phyloP scores from a whole-genome alignment of 2,888 invertebrate genomes.

The Apamea monoglypha region DNA sequence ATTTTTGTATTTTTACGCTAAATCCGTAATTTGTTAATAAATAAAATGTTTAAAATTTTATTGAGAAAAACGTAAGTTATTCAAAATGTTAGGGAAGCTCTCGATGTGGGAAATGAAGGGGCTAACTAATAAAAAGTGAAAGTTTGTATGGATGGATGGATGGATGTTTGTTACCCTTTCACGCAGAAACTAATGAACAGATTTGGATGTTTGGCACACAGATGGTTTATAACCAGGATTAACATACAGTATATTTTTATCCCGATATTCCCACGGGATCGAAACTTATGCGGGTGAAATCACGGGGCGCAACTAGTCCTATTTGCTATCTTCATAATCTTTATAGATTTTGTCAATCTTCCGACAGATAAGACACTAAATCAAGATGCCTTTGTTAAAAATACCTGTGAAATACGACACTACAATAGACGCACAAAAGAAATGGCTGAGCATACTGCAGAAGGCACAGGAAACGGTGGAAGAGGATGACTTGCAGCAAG shows the following conservation, averaged over 20 bases:
- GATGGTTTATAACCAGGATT: no score
- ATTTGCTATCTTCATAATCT: neutral
- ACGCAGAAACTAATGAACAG: no score
- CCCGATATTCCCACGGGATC: no score
- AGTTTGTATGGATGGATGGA: no score
- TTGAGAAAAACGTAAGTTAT: neutral
- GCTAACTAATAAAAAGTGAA: no score
- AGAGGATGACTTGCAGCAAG: constrained; percentile 66
- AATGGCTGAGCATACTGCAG: constrained; percentile 66
- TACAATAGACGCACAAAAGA: constrained; percentile 58
- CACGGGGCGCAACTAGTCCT: no score
- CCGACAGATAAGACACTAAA: neutral
- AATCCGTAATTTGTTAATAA: neutral
- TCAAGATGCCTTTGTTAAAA: constrained; percentile 51
- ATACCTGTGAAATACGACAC: constrained; percentile 37
- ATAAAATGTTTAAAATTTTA: neutral
- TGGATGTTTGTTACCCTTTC: no score
- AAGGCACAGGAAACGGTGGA: constrained; percentile 56
- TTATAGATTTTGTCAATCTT: neutral
- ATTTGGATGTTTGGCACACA: no score
- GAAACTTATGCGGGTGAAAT: no score
- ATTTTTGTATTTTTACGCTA: constrained; percentile 17
- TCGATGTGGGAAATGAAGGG: no score
- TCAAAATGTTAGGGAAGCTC: neutral
- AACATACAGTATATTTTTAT: no score